These are phyloP conservation scores for Diploptera punctata DNA, from an alignment of 2,888 invertebrate species.

Conservation along the genomic window DNA sequence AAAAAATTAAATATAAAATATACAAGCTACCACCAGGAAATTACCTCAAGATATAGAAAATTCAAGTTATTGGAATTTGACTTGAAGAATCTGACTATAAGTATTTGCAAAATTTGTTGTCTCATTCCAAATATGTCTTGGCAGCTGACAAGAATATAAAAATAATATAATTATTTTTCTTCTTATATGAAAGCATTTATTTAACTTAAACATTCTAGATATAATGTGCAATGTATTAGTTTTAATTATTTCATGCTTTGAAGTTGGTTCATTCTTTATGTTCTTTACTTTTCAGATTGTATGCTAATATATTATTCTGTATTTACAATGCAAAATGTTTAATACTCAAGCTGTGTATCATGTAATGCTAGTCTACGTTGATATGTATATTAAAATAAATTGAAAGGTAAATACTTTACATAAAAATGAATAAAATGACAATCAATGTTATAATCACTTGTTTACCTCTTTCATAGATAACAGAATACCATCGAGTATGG, in stretches of 20 bases:
- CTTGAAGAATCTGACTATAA: no score
- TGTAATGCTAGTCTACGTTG: constrained; percentile 23
- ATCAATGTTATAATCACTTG: no score
- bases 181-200: not conserved
- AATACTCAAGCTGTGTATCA: not conserved
- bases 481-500: no score
- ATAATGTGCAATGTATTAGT: not conserved
- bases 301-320: not conserved
- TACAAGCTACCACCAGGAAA: no score
- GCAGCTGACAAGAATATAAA: constrained; percentile 10
- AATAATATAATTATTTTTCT: not conserved
- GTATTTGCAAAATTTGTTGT: no score
- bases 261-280: no score
- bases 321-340: not conserved
- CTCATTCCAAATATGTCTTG: not conserved
- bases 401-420: constrained; percentile 17
- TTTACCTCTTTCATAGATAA: no score
- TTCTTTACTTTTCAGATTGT: not conserved
- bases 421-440: not conserved
- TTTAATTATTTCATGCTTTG: not conserved
- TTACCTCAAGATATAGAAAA: no score
- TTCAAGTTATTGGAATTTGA: no score
- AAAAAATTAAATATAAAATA: no score
- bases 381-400: constrained; percentile 24
- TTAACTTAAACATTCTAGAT: not conserved